Evolutionary conservation across 2,888 invertebrate genomes (phyloP).

Genomic region (Diarsia rubi): DNA sequence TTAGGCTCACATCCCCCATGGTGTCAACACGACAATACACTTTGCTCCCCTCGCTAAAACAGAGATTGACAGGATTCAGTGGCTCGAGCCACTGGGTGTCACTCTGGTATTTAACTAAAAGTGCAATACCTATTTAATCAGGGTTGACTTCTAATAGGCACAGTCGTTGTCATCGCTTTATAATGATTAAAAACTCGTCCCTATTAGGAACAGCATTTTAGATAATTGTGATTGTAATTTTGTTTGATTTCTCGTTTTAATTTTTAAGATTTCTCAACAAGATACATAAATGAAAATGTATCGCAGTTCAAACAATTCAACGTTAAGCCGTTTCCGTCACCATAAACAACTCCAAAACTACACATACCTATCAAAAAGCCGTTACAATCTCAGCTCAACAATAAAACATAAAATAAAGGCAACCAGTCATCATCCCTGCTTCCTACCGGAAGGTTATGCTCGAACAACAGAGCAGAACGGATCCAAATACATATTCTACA

Average conservation of each 20-base stretch:
- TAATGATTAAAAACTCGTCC: slow-evolving; percentile 28
- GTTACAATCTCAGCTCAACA: slow-evolving; percentile 23
- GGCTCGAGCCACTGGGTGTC: slow-evolving; percentile 59
- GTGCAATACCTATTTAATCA: slow-evolving; percentile 59
- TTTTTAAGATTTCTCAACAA: neutral
- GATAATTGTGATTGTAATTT: neutral
- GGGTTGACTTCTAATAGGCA: slow-evolving; percentile 13
- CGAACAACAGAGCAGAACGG: slow-evolving; percentile 53
- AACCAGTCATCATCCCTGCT: slow-evolving; percentile 13
- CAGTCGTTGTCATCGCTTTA: slow-evolving; percentile 16
- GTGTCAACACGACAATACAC: slow-evolving; percentile 81
- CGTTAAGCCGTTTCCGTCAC: too few species aligned
- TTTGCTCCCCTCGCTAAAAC: slow-evolving; percentile 71
- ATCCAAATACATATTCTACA: slow-evolving; percentile 56
- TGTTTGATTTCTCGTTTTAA: neutral
- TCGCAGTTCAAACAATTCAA: neutral
- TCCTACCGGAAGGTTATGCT: slow-evolving; percentile 46
- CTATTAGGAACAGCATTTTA: neutral
- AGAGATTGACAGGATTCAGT: slow-evolving; percentile 73
- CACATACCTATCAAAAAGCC: neutral
- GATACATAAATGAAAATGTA: neutral
- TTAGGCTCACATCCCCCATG: slow-evolving; percentile 59
- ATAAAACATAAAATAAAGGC: slow-evolving; percentile 37
- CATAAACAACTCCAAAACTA: neutral
- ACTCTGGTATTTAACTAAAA: slow-evolving; percentile 62